Percentiles rank a stretch among this genome's conserved stretches.
phyloP scores from a whole-genome alignment of 2,888 invertebrate genomes.

The Hemithea aestivaria region DNA sequence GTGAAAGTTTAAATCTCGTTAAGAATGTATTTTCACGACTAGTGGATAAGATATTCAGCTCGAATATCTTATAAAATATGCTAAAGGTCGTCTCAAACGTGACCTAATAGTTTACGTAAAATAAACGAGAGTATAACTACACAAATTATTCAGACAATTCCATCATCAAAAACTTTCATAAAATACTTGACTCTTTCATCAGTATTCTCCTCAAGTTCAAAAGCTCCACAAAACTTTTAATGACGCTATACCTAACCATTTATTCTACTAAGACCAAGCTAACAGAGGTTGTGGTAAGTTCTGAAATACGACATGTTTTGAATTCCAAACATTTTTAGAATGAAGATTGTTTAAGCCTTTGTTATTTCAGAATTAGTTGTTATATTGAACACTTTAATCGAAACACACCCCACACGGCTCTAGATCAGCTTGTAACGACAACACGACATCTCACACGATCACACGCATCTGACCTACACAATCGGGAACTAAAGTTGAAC shows the following conservation, averaged over 20 bases:
- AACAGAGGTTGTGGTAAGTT: constrained; percentile 53
- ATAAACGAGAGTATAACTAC: no score
- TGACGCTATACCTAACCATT: constrained; percentile 6
- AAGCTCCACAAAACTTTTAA: constrained; percentile 1
- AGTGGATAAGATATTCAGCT: no score
- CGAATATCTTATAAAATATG: no score
- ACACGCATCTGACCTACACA: constrained; percentile 40
- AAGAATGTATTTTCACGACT: no score
- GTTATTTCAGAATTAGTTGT: constrained; percentile 19
- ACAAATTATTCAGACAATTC: constrained; percentile 2
- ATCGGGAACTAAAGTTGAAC: constrained; percentile 57
- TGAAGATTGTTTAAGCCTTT: constrained; percentile 14
- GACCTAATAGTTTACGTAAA: no score
- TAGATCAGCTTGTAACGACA: constrained; percentile 39
- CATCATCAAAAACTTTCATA: constrained; percentile 2
- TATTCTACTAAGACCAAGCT: constrained; percentile 28
- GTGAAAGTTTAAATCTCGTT: no score
- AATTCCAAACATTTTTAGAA: constrained; percentile 13
- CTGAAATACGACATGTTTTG: constrained; percentile 12
- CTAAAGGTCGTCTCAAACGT: no score
- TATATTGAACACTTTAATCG: constrained; percentile 22
- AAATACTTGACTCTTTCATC: not conserved
- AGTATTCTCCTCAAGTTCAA: not conserved
- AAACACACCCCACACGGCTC: constrained; percentile 37
- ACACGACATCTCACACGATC: constrained; percentile 34